phyloP scores from a whole-genome alignment of 2,113 vertebrate genomes.

The Hippocampus guttulatus region DNA sequence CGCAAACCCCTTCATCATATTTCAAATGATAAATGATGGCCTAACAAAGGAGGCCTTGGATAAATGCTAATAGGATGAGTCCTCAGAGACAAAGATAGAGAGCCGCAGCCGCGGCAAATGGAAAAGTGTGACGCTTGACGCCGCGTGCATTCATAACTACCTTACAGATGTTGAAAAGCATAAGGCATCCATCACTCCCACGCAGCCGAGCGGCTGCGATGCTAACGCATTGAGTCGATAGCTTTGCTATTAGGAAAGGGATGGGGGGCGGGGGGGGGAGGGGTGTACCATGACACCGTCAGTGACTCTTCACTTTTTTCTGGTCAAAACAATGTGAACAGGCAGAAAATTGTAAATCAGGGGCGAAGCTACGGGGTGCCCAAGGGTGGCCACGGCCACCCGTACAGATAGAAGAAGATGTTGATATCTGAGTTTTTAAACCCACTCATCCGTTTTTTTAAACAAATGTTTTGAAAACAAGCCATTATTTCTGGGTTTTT shows the following conservation, averaged over 20 bases:
- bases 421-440: no score
- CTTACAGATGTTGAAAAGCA: slow-evolving; percentile 63
- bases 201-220: slow-evolving; percentile 50
- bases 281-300: slow-evolving; percentile 26
- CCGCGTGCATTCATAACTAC: slow-evolving; percentile 59
- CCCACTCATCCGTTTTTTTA: no score
- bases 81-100: slow-evolving; percentile 62
- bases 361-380: not conserved
- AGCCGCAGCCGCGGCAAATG: slow-evolving; percentile 39
- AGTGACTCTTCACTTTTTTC: not conserved
- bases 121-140: slow-evolving; percentile 50
- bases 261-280: no score
- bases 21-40: slow-evolving; percentile 72
- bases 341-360: not conserved
- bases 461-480: no score
- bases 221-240: slow-evolving; percentile 55
- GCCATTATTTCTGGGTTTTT: no score
- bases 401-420: no score
- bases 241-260: slow-evolving; percentile 37
- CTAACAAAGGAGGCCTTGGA: slow-evolving; percentile 68
- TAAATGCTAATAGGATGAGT: slow-evolving; percentile 71
- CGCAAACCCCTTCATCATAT: slow-evolving; percentile 51
- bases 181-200: slow-evolving; percentile 66
- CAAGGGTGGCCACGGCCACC: no score
- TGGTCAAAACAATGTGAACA: not conserved